phyloP scores from a whole-genome alignment of 2,888 invertebrate genomes.

The Barypeithes pellucidus region DNA sequence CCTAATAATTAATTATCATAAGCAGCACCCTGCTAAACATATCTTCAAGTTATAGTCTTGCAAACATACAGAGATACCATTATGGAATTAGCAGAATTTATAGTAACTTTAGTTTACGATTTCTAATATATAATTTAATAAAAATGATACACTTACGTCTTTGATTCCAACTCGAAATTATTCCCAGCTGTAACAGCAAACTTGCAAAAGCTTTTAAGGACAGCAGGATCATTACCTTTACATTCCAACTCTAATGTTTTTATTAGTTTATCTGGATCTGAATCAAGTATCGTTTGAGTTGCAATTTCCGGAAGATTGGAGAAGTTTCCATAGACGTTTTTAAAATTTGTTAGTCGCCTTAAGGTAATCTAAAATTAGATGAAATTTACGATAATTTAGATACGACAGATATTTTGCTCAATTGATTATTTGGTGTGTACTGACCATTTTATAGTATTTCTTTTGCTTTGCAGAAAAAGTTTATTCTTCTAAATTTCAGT shows the following conservation, averaged over 20 bases:
- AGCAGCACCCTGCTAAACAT: too few species aligned
- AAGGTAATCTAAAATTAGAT: constrained; percentile 6
- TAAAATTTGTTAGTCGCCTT: background rate
- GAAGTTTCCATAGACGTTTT: constrained; percentile 7
- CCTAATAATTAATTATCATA: too few species aligned
- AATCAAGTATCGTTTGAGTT: constrained; percentile 13
- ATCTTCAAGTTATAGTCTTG: too few species aligned
- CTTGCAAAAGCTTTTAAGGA: constrained; percentile 89
- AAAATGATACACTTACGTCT: constrained; percentile 78
- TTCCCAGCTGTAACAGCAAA: constrained; percentile 88
- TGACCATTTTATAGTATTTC: constrained; percentile 1
- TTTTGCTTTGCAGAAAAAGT: too few species aligned
- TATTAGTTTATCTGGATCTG: constrained; percentile 84
- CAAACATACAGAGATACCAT: too few species aligned
- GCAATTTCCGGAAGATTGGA: constrained; percentile 19
- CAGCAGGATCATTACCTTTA: constrained; percentile 89
- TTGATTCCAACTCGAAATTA: constrained; percentile 85
- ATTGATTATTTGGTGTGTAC: background rate
- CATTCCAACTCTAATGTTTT: constrained; percentile 89
- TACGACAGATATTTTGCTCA: background rate
- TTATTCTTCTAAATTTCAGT: background rate
- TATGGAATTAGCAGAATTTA: too few species aligned
- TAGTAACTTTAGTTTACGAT: too few species aligned
- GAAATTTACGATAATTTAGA: background rate
- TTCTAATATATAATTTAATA: too few species aligned